Conservation (phyloP, 2,888 invertebrate genomes). For the Sarcophaga subvicina region DNA sequence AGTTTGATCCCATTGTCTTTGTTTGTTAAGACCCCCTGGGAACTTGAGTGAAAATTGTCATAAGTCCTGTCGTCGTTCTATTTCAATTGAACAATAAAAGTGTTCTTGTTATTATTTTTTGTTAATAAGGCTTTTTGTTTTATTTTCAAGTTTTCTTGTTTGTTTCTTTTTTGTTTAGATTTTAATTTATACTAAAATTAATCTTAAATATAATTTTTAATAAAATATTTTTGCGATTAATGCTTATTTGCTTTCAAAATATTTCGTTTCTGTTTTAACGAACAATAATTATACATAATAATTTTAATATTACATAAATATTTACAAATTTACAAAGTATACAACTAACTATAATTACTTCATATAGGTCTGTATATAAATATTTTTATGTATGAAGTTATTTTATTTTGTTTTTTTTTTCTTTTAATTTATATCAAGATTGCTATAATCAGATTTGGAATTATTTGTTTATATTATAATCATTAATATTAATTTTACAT, state of each 20-base stretch:
- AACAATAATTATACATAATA: slow-evolving; percentile 54
- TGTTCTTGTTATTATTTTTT: slow-evolving; percentile 43
- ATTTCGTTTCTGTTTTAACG: slow-evolving; percentile 65
- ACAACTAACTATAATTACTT: slow-evolving; percentile 57
- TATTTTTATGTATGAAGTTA: slow-evolving; percentile 41
- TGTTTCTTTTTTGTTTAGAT: slow-evolving; percentile 66
- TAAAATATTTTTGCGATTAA: slow-evolving; percentile 71
- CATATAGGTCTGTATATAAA: slow-evolving; percentile 51
- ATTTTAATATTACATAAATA: slow-evolving; percentile 70
- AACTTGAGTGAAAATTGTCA: no score
- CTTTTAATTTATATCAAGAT: slow-evolving; percentile 43
- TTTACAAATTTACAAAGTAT: slow-evolving; percentile 71
- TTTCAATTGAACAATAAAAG: no score
- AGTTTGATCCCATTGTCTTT: no score
- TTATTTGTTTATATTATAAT: slow-evolving; percentile 54
- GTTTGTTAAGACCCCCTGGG: no score
- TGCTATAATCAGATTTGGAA: slow-evolving; percentile 60
- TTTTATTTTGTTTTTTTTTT: slow-evolving; percentile 17
- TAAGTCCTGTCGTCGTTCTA: no score
- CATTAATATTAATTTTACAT: slow-evolving; percentile 49
- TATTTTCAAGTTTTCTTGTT: slow-evolving; percentile 63
- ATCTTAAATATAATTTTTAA: slow-evolving; percentile 68
- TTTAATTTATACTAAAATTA: slow-evolving; percentile 70
- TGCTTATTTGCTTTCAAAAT: slow-evolving; percentile 68
- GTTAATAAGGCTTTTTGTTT: slow-evolving; percentile 69